Evolutionary conservation across 2,888 invertebrate genomes (phyloP).

Genomic region (Trissolcus japonicus): DNA sequence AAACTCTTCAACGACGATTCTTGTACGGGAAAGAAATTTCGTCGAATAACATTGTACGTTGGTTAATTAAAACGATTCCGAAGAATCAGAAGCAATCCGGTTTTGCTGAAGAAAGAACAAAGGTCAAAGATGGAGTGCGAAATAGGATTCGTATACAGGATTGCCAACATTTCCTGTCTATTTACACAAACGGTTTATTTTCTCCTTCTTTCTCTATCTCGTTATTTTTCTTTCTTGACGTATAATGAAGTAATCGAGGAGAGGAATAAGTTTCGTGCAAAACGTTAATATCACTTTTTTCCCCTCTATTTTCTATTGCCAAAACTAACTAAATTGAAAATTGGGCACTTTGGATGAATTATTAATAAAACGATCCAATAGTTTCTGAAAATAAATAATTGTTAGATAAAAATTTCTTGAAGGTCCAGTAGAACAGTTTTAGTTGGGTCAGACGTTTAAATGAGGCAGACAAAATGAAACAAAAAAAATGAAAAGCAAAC

Average conservation of each 20-base stretch:
- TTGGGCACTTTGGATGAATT: slow-evolving; percentile 10
- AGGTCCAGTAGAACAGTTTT: slow-evolving; percentile 72
- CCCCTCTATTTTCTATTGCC: not conserved
- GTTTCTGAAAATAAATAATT: slow-evolving; percentile 24
- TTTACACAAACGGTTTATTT: slow-evolving; percentile 26
- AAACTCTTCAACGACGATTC: slow-evolving; percentile 5
- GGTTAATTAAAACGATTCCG: slow-evolving; percentile 37
- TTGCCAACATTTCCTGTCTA: slow-evolving; percentile 6
- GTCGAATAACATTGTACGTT: slow-evolving; percentile 21
- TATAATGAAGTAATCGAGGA: slow-evolving; percentile 22
- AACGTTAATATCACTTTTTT: not conserved
- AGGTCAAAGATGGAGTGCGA: slow-evolving; percentile 12
- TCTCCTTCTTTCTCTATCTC: slow-evolving; percentile 19
- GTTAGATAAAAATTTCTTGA: slow-evolving; percentile 48
- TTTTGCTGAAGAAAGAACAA: slow-evolving; percentile 16
- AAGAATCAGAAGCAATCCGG: slow-evolving; percentile 4
- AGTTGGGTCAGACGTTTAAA: slow-evolving; percentile 67
- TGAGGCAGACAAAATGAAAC: not conserved
- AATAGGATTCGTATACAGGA: not conserved
- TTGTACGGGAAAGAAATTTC: slow-evolving; percentile 11
- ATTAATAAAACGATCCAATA: slow-evolving; percentile 37
- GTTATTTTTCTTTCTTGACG: not conserved
- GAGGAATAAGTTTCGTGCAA: slow-evolving; percentile 11
- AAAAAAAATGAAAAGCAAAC: not conserved
- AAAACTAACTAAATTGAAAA: slow-evolving; percentile 36